phyloP scores from a whole-genome alignment of 2,797 vertebrate species.

The Huso huso region DNA sequence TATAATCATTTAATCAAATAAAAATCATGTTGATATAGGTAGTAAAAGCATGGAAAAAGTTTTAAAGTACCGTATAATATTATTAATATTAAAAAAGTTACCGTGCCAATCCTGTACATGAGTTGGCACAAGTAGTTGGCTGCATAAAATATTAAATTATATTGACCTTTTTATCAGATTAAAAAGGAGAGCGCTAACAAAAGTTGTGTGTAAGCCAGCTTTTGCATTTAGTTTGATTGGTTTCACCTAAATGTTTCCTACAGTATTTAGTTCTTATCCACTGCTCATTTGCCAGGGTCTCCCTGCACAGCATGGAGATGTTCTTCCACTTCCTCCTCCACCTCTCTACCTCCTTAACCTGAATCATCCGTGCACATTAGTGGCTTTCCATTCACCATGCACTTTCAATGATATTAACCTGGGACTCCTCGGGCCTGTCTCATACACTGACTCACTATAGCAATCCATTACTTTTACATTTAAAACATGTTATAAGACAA shows the following conservation, averaged over 20 bases:
- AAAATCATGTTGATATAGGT: no score
- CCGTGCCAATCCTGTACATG: no score
- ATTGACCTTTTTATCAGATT: not conserved
- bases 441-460: not conserved
- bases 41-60: no score
- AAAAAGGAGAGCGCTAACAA: not conserved
- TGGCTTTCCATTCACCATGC: not conserved
- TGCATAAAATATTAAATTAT: no score
- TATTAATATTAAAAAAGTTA: no score
- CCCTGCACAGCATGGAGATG: not conserved
- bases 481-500: not conserved
- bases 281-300: not conserved
- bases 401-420: conserved; percentile 8
- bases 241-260: no score
- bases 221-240: no score
- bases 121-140: no score
- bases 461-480: not conserved
- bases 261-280: no score
- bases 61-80: no score
- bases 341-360: not conserved
- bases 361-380: not conserved
- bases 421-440: not conserved
- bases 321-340: not conserved
- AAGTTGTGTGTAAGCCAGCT: conserved; percentile 1
- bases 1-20: no score